Percentiles rank a stretch among this genome's conserved stretches.
phyloP scores from a whole-genome alignment of 2,113 vertebrate genomes.

The Cyanoliseus patagonus region DNA sequence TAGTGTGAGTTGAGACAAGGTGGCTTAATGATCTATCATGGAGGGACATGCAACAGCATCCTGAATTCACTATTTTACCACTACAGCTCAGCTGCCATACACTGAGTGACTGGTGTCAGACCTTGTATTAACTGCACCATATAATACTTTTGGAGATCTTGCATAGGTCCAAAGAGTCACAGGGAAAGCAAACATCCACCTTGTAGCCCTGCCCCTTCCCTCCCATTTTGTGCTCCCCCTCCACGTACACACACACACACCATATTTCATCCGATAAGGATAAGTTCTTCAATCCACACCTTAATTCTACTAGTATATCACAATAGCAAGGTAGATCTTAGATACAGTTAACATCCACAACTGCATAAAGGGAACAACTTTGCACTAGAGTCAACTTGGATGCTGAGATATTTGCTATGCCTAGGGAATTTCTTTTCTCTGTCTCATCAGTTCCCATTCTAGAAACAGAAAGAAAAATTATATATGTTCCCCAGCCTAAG shows the following conservation, averaged over 20 bases:
- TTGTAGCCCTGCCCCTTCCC: background rate
- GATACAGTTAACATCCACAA: background rate
- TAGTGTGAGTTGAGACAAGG: accelerated
- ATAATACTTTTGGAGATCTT: background rate
- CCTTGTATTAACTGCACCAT: background rate
- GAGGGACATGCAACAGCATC: background rate
- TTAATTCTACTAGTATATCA: background rate
- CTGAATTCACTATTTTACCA: background rate
- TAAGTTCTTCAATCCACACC: background rate
- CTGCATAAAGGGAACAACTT: background rate
- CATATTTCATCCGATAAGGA: background rate
- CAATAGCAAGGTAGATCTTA: background rate
- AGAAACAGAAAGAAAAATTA: background rate
- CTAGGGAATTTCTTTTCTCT: background rate
- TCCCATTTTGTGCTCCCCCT: background rate
- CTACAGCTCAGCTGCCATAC: background rate
- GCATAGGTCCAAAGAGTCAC: background rate
- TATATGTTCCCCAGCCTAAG: background rate
- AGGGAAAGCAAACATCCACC: background rate
- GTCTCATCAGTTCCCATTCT: background rate
- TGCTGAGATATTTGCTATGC: background rate
- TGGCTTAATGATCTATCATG: accelerated
- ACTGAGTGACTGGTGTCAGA: background rate
- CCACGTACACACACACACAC: accelerated
- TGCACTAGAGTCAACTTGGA: background rate